Conservation (phyloP, 2,797 vertebrate genomes). For the Hippopotamyrus pictus region DNA sequence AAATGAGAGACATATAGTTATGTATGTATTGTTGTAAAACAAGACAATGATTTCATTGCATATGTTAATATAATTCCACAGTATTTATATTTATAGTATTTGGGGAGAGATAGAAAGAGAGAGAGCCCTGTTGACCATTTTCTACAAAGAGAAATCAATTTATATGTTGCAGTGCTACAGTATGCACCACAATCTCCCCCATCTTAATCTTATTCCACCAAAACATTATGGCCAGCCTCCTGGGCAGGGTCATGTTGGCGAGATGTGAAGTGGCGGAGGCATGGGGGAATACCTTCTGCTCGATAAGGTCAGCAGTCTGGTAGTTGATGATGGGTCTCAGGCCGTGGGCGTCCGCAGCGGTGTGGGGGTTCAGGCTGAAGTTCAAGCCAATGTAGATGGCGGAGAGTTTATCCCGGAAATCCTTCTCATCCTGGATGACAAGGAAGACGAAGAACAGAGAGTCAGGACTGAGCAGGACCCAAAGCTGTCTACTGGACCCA, state of each 20-base stretch:
- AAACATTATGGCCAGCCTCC: background rate
- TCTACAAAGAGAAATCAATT: background rate
- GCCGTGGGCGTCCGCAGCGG: conserved; percentile 66
- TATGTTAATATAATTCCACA: background rate
- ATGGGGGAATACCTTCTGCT: conserved; percentile 70
- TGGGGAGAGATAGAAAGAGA: background rate
- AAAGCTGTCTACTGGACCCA: conserved; percentile 19
- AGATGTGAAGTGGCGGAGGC: background rate
- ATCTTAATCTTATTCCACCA: background rate
- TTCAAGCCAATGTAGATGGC: conserved; percentile 77
- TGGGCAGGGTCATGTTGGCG: background rate
- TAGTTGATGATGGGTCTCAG: conserved; percentile 80
- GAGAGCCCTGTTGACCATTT: background rate
- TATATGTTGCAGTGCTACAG: background rate
- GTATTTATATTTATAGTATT: background rate
- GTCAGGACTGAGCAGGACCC: conserved; percentile 22
- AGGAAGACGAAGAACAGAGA: background rate
- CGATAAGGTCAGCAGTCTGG: conserved; percentile 67
- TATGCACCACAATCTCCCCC: background rate
- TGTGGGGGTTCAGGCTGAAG: conserved; percentile 75
- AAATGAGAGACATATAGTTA: background rate
- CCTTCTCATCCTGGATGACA: conserved; percentile 71
- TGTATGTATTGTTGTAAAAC: background rate
- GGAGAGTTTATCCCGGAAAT: conserved; percentile 89
- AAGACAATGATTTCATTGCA: background rate